phyloP scores from a whole-genome alignment of 2,888 invertebrate species.

The Caenorhabditis wallacei region DNA sequence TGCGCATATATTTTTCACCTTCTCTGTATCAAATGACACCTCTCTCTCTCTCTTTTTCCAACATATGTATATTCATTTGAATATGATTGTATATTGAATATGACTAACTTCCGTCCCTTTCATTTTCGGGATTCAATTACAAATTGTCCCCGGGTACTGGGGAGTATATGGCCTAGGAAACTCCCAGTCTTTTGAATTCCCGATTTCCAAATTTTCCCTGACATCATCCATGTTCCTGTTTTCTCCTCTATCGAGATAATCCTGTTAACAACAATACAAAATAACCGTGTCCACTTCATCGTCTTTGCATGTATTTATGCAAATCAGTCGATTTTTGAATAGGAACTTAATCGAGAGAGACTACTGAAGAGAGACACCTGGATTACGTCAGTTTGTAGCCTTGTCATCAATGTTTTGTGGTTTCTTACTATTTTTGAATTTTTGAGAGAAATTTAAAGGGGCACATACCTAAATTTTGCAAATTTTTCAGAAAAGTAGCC shows the following conservation, averaged over 20 bases:
- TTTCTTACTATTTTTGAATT: background rate
- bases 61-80: slow-evolving; percentile 28
- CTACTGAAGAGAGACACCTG: no score
- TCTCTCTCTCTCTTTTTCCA: slow-evolving; percentile 1
- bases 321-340: slow-evolving; percentile 26
- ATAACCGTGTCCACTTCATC: background rate
- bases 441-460: no score
- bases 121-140: slow-evolving; percentile 41
- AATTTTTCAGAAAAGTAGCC: no score
- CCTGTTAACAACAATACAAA: slow-evolving; percentile 32
- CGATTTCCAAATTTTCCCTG: background rate
- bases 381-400: slow-evolving; percentile 13
- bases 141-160: background rate
- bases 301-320: slow-evolving; percentile 44
- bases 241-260: background rate
- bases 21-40: slow-evolving; percentile 53
- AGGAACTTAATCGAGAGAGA: slow-evolving; percentile 17
- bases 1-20: slow-evolving; percentile 5
- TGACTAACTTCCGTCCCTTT: slow-evolving; percentile 27
- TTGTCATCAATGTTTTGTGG: background rate
- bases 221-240: slow-evolving; percentile 1
- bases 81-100: slow-evolving; percentile 33
- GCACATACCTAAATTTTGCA: no score
- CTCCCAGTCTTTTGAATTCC: background rate
- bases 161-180: no score